These are phyloP conservation scores for Engraulis encrasicolus DNA, from an alignment of 2,113 vertebrate species.

Conservation along the genomic window DNA sequence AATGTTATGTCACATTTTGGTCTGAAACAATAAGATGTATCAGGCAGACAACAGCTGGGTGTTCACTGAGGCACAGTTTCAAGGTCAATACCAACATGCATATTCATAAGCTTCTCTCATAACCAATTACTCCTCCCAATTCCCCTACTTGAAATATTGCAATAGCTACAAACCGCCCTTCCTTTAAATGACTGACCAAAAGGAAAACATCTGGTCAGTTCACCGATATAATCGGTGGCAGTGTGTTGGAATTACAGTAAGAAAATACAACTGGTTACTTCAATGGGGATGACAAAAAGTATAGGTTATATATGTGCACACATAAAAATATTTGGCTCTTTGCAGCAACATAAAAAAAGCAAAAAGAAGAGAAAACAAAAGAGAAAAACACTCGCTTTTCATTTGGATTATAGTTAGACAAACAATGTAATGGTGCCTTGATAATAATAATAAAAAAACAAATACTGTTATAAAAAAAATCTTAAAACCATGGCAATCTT, in stretches of 20 bases:
- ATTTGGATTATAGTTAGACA: constrained; percentile 57
- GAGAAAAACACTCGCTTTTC: constrained; percentile 49
- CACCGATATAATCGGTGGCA: not conserved
- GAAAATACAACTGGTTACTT: not conserved
- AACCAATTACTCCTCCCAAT: not conserved
- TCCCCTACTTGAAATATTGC: not conserved
- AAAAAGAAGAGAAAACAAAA: not conserved
- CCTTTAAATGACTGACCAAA: not conserved
- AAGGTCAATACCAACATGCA: not conserved
- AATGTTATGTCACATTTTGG: not conserved
- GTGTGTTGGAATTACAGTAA: not conserved
- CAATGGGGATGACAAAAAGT: not conserved
- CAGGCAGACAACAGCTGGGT: not conserved
- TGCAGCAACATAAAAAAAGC: not conserved
- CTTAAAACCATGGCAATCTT: constrained; percentile 64
- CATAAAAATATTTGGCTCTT: not conserved
- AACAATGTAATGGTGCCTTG: constrained; percentile 48
- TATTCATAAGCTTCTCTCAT: not conserved
- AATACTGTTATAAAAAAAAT: constrained; percentile 51
- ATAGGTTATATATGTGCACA: not conserved
- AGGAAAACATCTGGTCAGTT: not conserved
- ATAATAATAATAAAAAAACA: constrained; percentile 60
- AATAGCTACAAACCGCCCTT: not conserved
- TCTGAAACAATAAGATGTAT: not conserved
- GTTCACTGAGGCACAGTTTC: not conserved